phyloP scores from a whole-genome alignment of 30 jellyfish, hydroid and myxozoan genomes.

The Turritopsis dohrnii region DNA sequence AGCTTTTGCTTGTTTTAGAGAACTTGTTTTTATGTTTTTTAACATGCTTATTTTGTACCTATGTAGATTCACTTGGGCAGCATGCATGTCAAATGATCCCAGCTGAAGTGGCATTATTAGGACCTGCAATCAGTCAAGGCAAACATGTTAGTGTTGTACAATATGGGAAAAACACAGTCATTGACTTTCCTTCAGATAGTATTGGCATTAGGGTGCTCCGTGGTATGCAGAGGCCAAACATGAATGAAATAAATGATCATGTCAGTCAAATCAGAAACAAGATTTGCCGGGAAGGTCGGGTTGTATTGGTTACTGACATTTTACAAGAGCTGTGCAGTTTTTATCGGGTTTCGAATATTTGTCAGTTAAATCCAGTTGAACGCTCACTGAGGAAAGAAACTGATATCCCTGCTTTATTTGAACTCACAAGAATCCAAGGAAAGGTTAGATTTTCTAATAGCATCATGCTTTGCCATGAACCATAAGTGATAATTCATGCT shows the following conservation, averaged over 20 bases:
- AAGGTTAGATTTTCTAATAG: conserved; percentile 26
- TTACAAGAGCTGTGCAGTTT: conserved; percentile 27
- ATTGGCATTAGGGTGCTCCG: neutral
- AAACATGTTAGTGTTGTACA: conserved; percentile 24
- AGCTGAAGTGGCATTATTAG: conserved; percentile 6
- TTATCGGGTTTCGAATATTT: conserved; percentile 21
- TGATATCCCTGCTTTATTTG: conserved; percentile 63
- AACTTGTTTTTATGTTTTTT: too few species aligned
- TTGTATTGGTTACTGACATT: conserved; percentile 25
- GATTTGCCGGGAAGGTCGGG: conserved; percentile 30
- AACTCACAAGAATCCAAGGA: conserved; percentile 41
- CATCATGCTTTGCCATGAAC: neutral
- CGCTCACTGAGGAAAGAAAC: conserved; percentile 35
- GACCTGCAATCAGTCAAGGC: neutral
- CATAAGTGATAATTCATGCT: too few species aligned
- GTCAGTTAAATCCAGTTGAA: conserved; percentile 31
- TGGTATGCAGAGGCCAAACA: conserved; percentile 26
- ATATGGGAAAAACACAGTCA: neutral
- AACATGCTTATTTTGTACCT: neutral
- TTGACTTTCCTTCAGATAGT: neutral
- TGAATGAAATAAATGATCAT: conserved; percentile 25
- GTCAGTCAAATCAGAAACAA: conserved; percentile 22
- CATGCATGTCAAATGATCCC: neutral
- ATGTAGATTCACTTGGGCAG: neutral
- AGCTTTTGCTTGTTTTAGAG: too few species aligned